Base-by-base conservation (phyloP, 2,888 invertebrate genomes). In the Drosophila ustulata region DNA sequence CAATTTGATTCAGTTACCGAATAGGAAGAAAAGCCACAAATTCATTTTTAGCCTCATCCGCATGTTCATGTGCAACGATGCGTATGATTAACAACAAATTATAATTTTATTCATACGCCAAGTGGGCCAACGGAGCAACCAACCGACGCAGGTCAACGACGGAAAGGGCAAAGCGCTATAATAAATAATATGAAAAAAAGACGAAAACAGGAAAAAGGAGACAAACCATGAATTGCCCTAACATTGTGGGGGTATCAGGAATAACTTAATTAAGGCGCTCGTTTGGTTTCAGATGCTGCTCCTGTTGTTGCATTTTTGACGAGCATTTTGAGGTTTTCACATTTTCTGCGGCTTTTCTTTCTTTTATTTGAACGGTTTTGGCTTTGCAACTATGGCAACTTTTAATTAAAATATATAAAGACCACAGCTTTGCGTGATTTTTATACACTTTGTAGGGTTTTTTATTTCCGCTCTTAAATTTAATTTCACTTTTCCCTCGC, bases 21-120 rank as follows among this genome's bases (percentile, higher is more conserved):
- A 26, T 26, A 11, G 4, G 8, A 11, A 23, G 7, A 11, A 11
- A 34, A 8, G 2, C 3, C 23, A 37, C 50, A 25, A n/a, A 37
- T 25, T 51, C 25, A n/a, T n/a, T 34, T 49, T 28, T 30, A 25
- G 26, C 4, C 34, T 37, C 46, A 43, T 11, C 41, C 34, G 23
- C 7, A 45, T 43, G 32, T 41, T 59, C 23, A 8, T 43, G 76
- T 76, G 75, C 76, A 89, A 63, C 80, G 68, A 39, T 66, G 89
- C 85, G 89, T 85, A 85, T 88, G 81, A 89, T 89, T 81, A 88
- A 81, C 74, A 78, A 69, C 53, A 79, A 78, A 82, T 78, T 72
- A 57, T 64, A 71, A 75, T 52, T 75, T 70, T 70, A 78, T 74
- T 70, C 71, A 75, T 71, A 69, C 70, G 67, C 46, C 62, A 43